These are phyloP conservation scores for Phaonia tiefii DNA, from an alignment of 2,888 invertebrate species.

Conservation along the genomic window DNA sequence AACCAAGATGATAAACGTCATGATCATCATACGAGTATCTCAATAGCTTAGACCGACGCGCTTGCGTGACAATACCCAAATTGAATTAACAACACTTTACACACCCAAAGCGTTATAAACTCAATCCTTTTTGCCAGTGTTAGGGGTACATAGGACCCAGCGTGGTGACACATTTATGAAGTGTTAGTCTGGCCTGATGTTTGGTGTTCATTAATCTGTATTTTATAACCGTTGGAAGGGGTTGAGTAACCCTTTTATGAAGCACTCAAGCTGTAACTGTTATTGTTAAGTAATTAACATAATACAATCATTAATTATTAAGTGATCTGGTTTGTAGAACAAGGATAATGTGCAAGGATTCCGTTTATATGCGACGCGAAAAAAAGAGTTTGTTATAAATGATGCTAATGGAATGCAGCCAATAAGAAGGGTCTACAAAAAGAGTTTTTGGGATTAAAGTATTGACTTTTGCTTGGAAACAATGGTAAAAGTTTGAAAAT, in stretches of 20 bases:
- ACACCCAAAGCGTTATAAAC: constrained; percentile 5
- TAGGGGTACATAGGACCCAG: constrained; percentile 31
- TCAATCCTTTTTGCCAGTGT: background rate
- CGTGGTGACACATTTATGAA: constrained; percentile 64
- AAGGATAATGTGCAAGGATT: background rate
- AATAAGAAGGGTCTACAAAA: too few relatives aligned
- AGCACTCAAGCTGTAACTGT: constrained; percentile 57
- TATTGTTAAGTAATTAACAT: constrained; percentile 70
- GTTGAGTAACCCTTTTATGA: constrained; percentile 20
- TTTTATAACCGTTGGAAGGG: constrained; percentile 40
- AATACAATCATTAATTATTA: constrained; percentile 76
- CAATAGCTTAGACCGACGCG: background rate
- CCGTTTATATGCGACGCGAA: background rate
- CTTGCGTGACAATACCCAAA: constrained; percentile 59
- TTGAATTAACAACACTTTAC: constrained; percentile 63
- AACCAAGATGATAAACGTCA: constrained; percentile 25
- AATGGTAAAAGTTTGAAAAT: background rate
- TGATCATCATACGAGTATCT: constrained; percentile 18
- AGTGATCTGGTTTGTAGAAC: constrained; percentile 61
- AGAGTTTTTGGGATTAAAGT: too few relatives aligned
- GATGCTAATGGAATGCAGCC: constrained; percentile 16
- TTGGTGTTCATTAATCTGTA: constrained; percentile 61
- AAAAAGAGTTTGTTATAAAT: constrained; percentile 9
- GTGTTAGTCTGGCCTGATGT: constrained; percentile 29
- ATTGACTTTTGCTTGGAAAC: background rate